phyloP scores from a whole-genome alignment of 2,113 vertebrate genomes.

The Ptilorrhoa leucosticta region DNA sequence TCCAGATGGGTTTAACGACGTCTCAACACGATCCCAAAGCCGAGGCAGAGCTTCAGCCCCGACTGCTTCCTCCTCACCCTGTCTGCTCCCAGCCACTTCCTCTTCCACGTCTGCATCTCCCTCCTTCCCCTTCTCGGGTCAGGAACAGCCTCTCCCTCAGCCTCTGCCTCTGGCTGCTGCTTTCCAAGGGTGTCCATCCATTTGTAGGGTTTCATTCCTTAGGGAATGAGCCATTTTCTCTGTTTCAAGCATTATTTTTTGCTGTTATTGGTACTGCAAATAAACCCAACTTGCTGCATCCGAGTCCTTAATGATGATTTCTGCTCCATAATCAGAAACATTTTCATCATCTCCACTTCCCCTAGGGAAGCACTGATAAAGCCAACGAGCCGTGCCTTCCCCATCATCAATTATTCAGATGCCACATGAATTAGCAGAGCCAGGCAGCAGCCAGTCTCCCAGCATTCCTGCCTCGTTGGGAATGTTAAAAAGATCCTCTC shows the following conservation, averaged over 20 bases:
- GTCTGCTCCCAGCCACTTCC: background rate
- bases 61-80: background rate
- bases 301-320: background rate
- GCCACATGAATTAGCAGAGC: background rate
- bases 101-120: background rate
- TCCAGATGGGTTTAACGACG: background rate
- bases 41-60: background rate
- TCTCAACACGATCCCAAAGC: background rate
- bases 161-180: background rate
- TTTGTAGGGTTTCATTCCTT: accelerated
- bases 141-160: background rate
- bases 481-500: background rate
- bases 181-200: background rate
- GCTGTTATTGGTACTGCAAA: background rate
- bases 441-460: background rate
- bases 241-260: background rate
- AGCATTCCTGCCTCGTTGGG: accelerated
- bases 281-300: accelerated
- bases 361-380: background rate
- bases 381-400: accelerated
- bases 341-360: background rate
- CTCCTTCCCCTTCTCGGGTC: background rate
- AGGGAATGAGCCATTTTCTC: background rate
- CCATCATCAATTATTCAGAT: background rate
- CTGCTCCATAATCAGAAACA: background rate